These are phyloP conservation scores for Rallus crepitans DNA, from an alignment of 2,797 vertebrate genomes.

Conservation along the genomic window DNA sequence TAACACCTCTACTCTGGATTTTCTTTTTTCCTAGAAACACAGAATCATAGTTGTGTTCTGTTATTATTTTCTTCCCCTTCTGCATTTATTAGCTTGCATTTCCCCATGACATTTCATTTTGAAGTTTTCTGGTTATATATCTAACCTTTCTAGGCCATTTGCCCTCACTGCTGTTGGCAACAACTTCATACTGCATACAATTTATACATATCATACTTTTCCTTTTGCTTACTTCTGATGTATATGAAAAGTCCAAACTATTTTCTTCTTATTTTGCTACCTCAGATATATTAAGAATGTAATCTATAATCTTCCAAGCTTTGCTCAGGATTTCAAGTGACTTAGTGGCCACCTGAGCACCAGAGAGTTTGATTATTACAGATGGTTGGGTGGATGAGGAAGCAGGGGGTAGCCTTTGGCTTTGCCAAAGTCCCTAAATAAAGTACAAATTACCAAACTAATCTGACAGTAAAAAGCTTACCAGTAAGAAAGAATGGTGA, in stretches of 20 bases:
- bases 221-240: neutral
- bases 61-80: neutral
- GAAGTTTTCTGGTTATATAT: neutral
- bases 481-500: neutral
- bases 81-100: neutral
- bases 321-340: neutral
- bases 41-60: neutral
- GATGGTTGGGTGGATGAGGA: neutral
- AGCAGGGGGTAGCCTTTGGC: neutral
- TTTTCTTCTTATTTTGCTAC: neutral
- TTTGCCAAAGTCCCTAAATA: neutral
- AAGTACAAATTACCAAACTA: neutral
- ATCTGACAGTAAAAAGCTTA: neutral
- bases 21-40: neutral
- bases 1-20: neutral
- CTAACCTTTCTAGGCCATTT: neutral
- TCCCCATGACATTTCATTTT: neutral
- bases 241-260: neutral
- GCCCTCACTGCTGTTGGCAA: neutral
- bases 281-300: neutral
- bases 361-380: neutral
- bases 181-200: neutral
- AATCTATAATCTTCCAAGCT: neutral
- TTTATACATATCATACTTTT: neutral
- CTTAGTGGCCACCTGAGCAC: neutral